Evolutionary conservation across 2,797 vertebrate species (phyloP).

Genomic region (Luscinia luscinia): DNA sequence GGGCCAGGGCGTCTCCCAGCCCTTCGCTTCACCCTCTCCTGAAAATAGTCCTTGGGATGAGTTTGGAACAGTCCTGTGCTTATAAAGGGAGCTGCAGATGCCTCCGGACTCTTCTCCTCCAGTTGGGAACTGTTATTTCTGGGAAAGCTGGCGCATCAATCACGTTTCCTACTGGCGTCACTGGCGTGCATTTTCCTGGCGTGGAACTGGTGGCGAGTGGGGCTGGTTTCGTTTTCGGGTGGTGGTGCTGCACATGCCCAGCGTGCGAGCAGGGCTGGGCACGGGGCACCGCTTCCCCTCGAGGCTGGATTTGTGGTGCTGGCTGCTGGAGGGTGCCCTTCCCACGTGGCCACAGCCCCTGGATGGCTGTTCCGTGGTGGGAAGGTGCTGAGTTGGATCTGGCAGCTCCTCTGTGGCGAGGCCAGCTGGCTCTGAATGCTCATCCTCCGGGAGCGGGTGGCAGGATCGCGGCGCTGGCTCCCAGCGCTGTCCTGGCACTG

Average conservation of each 20-base stretch:
- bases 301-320: background rate
- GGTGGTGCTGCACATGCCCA: background rate
- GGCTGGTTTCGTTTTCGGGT: conserved; percentile 15
- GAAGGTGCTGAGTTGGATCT: rapidly evolving
- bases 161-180: background rate
- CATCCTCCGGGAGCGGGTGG: background rate
- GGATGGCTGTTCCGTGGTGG: rapidly evolving
- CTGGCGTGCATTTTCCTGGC: background rate
- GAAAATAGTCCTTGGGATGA: conserved; percentile 15
- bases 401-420: rapidly evolving
- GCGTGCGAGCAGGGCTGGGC: background rate
- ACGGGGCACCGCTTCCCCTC: background rate
- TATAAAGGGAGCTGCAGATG: background rate
- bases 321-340: background rate
- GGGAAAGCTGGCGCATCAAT: background rate
- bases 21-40: background rate
- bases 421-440: background rate
- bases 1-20: conserved; percentile 39
- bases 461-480: background rate
- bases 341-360: background rate
- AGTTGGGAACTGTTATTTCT: background rate
- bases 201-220: rapidly evolving
- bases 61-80: background rate
- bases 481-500: background rate
- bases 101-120: rapidly evolving